Percentiles rank a stretch among this genome's conserved stretches.
Evolutionary conservation across 2,797 vertebrate genomes (phyloP).

Genomic region (Gallinago stenura): DNA sequence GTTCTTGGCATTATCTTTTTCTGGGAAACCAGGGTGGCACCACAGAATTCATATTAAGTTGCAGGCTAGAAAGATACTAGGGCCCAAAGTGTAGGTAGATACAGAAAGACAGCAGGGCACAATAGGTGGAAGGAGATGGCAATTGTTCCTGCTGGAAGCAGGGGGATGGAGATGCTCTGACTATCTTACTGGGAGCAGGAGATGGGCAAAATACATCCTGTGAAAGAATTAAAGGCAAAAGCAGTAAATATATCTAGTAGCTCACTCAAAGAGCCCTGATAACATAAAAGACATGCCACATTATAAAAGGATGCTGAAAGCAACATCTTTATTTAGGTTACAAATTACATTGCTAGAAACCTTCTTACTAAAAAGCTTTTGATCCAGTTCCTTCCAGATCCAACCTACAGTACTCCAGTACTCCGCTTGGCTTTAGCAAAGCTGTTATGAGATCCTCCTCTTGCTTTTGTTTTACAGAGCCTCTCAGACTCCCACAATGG

Average conservation of each 20-base stretch:
- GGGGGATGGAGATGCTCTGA: background rate
- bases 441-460: background rate
- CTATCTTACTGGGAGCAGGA: fast-evolving
- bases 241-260: background rate
- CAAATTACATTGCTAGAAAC: background rate
- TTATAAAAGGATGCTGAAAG: background rate
- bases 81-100: background rate
- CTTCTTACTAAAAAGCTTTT: background rate
- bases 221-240: background rate
- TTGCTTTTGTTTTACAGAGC: background rate
- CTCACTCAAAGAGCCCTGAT: background rate
- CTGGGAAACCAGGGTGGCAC: background rate
- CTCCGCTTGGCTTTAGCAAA: background rate
- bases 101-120: background rate
- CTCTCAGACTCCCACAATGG: background rate
- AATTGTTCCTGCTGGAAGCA: background rate
- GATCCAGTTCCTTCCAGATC: background rate
- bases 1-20: background rate
- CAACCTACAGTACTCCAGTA: background rate
- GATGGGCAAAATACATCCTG: fast-evolving
- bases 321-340: background rate
- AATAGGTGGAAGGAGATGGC: background rate
- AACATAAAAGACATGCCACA: background rate
- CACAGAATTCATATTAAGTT: background rate
- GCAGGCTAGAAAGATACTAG: background rate